phyloP scores from a whole-genome alignment of 2,797 vertebrate genomes.

The Chloroceryle amazona region DNA sequence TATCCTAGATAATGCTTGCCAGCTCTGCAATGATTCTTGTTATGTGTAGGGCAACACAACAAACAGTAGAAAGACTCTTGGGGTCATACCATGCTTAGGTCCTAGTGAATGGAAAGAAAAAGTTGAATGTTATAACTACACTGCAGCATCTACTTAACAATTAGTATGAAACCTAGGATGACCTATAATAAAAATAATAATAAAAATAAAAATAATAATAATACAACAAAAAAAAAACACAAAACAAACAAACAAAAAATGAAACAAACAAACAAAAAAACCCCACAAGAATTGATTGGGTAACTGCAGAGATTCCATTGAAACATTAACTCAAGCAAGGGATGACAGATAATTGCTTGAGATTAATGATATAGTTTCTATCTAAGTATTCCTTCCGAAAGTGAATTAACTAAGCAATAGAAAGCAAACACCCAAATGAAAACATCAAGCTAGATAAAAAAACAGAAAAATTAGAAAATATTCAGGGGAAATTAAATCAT shows the following conservation, averaged over 20 bases:
- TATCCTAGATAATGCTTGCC: not conserved
- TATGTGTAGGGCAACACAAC: not conserved
- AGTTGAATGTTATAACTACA: not conserved
- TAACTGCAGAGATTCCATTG: not conserved
- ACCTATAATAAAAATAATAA: too few species aligned
- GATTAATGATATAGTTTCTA: not conserved
- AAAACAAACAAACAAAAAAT: too few species aligned
- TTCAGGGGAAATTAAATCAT: not conserved
- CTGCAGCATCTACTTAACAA: not conserved
- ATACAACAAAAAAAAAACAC: too few species aligned
- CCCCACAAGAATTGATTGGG: not conserved
- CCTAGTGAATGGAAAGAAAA: not conserved
- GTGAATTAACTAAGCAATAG: not conserved
- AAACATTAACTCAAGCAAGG: not conserved
- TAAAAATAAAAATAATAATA: too few species aligned
- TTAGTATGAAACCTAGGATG: not conserved
- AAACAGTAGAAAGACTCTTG: not conserved
- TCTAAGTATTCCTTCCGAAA: not conserved
- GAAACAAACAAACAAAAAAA: too few species aligned
- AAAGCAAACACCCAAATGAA: not conserved
- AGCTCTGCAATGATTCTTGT: not conserved
- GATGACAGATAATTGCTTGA: not conserved
- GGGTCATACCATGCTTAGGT: accelerated
- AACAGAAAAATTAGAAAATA: not conserved
- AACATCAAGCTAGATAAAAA: not conserved